phyloP scores from a whole-genome alignment of 2,113 vertebrate species.

The Rhinoderma darwinii region DNA sequence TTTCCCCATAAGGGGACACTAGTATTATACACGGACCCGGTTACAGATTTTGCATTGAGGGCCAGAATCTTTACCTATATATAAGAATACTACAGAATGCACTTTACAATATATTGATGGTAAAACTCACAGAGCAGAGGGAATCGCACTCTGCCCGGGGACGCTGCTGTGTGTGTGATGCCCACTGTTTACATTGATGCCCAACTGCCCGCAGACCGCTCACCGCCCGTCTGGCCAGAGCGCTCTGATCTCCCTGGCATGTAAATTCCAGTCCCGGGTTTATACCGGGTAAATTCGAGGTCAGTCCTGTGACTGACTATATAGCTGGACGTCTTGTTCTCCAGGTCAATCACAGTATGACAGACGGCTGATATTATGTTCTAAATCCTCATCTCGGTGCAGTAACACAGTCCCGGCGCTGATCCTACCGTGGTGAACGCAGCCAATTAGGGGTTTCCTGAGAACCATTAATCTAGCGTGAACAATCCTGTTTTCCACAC shows the following conservation, averaged over 20 bases:
- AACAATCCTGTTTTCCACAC: slow-evolving; percentile 20
- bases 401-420: background rate
- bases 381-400: background rate
- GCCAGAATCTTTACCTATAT: too few relatives aligned
- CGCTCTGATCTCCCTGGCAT: background rate
- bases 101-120: background rate
- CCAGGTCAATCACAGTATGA: background rate
- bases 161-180: background rate
- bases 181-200: background rate
- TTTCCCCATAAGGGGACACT: too few relatives aligned
- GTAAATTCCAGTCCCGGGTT: background rate
- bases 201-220: background rate
- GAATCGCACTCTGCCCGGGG: background rate
- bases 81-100: too few relatives aligned
- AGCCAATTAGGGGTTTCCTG: slow-evolving; percentile 20
- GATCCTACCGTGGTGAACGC: background rate
- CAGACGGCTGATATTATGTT: background rate
- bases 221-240: background rate
- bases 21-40: too few relatives aligned
- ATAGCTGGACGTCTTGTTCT: background rate
- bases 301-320: background rate
- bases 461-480: background rate
- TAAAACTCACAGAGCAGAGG: background rate
- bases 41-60: too few relatives aligned
- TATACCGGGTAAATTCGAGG: background rate